phyloP scores from a whole-genome alignment of 2,888 invertebrate genomes.

The Agrotis exclamationis region DNA sequence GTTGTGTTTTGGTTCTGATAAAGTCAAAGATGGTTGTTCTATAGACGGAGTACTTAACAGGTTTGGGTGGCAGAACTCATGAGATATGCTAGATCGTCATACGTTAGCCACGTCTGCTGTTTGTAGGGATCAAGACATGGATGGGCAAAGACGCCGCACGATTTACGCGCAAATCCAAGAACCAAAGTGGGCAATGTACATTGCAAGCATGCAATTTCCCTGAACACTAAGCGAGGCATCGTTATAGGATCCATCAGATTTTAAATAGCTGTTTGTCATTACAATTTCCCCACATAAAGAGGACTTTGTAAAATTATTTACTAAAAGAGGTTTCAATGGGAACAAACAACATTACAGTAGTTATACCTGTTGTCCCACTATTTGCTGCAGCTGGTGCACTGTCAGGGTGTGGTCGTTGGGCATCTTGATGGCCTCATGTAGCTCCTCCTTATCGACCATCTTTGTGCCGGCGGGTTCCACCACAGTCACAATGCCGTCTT shows the following conservation, averaged over 20 bases:
- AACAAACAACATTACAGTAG: constrained; percentile 46
- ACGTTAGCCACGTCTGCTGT: too few relatives aligned
- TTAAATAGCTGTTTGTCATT: too few relatives aligned
- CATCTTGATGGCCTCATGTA: constrained; percentile 87
- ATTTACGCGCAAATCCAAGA: too few relatives aligned
- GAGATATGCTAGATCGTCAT: too few relatives aligned
- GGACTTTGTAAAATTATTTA: neutral
- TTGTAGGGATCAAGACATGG: too few relatives aligned
- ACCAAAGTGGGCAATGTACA: too few relatives aligned
- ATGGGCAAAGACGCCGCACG: too few relatives aligned
- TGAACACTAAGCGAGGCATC: too few relatives aligned
- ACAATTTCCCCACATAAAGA: neutral
- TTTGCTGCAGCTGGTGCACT: constrained; percentile 91
- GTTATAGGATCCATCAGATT: too few relatives aligned
- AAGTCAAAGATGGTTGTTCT: neutral
- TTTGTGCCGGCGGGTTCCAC: constrained; percentile 90
- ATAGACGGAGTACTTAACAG: neutral
- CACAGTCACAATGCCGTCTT: constrained; percentile 90
- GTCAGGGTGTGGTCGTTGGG: constrained; percentile 88
- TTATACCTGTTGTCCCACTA: constrained; percentile 91
- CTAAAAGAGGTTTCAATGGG: constrained; percentile 16
- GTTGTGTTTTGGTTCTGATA: neutral
- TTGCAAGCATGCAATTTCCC: too few relatives aligned
- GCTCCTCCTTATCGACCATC: constrained; percentile 86
- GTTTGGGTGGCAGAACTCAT: neutral